Conservation (phyloP, 92 coral and sea anemone species). For the Parazoanthus swiftii region DNA sequence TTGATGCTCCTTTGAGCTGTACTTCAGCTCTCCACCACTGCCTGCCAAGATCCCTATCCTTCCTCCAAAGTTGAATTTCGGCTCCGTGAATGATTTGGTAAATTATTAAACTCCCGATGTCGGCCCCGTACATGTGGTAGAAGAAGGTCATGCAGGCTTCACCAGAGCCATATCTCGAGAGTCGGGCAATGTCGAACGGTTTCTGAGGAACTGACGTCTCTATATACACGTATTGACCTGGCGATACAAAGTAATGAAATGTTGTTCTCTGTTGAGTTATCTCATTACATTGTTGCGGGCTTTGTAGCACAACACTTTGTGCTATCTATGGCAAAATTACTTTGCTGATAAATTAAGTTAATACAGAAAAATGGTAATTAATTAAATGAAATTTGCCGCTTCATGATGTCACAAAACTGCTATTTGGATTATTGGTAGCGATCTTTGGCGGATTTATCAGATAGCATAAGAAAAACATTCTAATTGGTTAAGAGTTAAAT, state of each 20-base stretch:
- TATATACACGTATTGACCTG: conserved; percentile 82
- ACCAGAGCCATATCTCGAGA: conserved; percentile 59
- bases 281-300: too few species aligned
- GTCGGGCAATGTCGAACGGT: conserved; percentile 75
- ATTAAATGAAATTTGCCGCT: too few species aligned
- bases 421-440: too few species aligned
- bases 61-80: conserved; percentile 60
- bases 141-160: conserved; percentile 64
- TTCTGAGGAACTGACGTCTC: conserved; percentile 83
- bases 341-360: too few species aligned
- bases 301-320: not conserved
- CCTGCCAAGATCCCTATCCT: conserved; percentile 61
- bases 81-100: conserved; percentile 31
- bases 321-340: not conserved
- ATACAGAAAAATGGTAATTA: too few species aligned
- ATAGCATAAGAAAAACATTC: too few species aligned
- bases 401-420: too few species aligned
- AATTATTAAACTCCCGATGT: conserved; percentile 62
- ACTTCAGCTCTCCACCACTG: conserved; percentile 70
- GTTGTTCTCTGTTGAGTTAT: not conserved
- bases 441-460: too few species aligned
- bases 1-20: conserved; percentile 39
- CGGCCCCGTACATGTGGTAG: conserved; percentile 76
- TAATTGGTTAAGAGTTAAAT: too few species aligned
- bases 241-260: not conserved